phyloP scores from a whole-genome alignment of 2,888 invertebrate species.

The Digitonthophagus gazella region DNA sequence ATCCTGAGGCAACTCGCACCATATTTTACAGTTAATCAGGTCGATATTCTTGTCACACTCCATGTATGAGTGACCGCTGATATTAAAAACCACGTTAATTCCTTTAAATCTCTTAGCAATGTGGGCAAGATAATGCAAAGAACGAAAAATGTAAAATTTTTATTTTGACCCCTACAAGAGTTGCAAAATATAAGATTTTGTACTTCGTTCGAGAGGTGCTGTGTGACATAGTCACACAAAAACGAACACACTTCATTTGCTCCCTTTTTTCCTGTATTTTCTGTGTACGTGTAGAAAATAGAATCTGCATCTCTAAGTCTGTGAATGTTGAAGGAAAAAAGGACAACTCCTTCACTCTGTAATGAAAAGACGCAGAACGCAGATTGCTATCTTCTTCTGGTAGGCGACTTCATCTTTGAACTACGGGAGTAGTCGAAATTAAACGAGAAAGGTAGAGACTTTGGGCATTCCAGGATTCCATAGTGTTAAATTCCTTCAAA shows the following conservation, averaged over 20 bases:
- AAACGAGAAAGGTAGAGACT: too few species aligned
- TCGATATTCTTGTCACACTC: constrained; percentile 34
- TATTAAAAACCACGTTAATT: constrained; percentile 33
- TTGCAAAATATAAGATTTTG: constrained; percentile 36
- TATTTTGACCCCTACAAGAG: constrained; percentile 36
- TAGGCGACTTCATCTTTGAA: too few species aligned
- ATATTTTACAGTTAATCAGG: constrained; percentile 31
- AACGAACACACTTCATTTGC: constrained; percentile 26
- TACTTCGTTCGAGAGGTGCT: constrained; percentile 23
- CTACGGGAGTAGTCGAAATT: too few species aligned
- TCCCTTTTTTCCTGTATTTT: constrained; percentile 36
- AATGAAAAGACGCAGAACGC: too few species aligned
- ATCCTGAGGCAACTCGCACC: too few species aligned
- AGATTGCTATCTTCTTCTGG: too few species aligned
- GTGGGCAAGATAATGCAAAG: constrained; percentile 34
- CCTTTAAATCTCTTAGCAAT: constrained; percentile 28
- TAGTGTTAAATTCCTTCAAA: too few species aligned
- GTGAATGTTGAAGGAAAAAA: constrained; percentile 36
- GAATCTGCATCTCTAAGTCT: constrained; percentile 30
- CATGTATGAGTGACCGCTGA: constrained; percentile 34
- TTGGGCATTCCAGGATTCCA: too few species aligned
- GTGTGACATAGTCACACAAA: constrained; percentile 23
- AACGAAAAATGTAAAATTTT: constrained; percentile 35
- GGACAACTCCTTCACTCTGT: too few species aligned
- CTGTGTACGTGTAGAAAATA: constrained; percentile 36